Percentiles rank a stretch among this genome's conserved stretches.
These are phyloP conservation scores for Rynchops niger DNA, from an alignment of 2,113 vertebrate genomes.

Conservation along the genomic window DNA sequence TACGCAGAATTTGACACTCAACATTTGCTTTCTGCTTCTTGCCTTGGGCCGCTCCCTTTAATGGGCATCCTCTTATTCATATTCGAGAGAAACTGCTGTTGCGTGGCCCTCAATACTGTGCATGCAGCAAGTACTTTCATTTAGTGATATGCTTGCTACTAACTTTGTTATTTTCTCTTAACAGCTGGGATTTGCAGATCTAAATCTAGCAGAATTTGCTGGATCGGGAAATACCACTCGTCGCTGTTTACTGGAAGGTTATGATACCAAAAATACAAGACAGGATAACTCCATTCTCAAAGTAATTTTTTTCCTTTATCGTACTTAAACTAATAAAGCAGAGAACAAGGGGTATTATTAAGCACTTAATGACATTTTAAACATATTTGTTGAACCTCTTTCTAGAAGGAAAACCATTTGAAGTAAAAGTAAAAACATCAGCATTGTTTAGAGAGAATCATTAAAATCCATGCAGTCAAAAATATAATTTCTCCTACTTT, in stretches of 20 bases:
- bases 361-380: background rate
- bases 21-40: background rate
- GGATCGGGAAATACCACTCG: conserved; percentile 91
- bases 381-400: background rate
- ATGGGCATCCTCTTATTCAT: background rate
- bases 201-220: conserved; percentile 96
- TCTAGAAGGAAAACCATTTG: background rate
- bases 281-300: conserved; percentile 99
- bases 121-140: background rate
- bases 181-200: conserved; percentile 96
- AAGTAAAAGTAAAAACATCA: background rate
- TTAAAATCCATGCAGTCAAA: background rate
- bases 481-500: background rate
- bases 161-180: conserved; percentile 41
- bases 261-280: conserved; percentile 95
- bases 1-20: background rate
- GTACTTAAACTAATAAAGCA: background rate
- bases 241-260: conserved; percentile 93
- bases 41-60: background rate
- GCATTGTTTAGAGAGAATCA: background rate
- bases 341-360: background rate
- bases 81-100: background rate
- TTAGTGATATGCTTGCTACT: background rate
- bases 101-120: background rate
- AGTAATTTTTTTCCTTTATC: conserved; percentile 71